These are phyloP conservation scores for Strix occidentalis DNA, from an alignment of 2,797 vertebrate species.

Conservation along the genomic window DNA sequence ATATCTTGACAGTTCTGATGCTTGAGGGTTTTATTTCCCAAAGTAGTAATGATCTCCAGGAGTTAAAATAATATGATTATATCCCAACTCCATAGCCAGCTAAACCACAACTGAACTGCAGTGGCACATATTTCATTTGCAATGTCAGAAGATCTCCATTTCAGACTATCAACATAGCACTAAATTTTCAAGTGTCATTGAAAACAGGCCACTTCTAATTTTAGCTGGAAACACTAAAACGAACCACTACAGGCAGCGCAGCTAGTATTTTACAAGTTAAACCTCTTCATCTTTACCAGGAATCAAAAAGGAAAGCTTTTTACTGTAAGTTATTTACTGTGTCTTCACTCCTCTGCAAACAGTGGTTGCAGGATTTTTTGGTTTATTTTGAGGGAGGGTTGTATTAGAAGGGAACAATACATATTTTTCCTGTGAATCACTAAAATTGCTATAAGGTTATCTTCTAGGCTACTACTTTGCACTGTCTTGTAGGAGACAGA, in stretches of 20 bases:
- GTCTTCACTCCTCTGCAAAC: neutral
- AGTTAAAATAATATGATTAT: slow-evolving; percentile 79
- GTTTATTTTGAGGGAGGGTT: neutral
- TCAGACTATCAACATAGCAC: slow-evolving; percentile 67
- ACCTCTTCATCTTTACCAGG: slow-evolving; percentile 36
- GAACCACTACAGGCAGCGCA: neutral
- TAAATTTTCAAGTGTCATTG: slow-evolving; percentile 74
- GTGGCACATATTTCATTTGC: slow-evolving; percentile 66
- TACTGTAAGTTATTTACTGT: neutral
- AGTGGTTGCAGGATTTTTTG: neutral
- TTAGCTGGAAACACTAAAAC: slow-evolving; percentile 42
- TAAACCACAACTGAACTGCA: slow-evolving; percentile 72
- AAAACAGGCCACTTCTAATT: slow-evolving; percentile 68
- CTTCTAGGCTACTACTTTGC: neutral
- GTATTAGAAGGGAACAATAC: neutral
- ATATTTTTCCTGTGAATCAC: neutral
- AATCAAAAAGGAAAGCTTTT: slow-evolving; percentile 12
- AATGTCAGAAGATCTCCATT: slow-evolving; percentile 72
- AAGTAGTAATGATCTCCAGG: slow-evolving; percentile 72
- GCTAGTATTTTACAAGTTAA: slow-evolving; percentile 50
- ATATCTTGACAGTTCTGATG: slow-evolving; percentile 63
- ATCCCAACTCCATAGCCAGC: slow-evolving; percentile 61
- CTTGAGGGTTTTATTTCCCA: slow-evolving; percentile 60
- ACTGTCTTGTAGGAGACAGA: neutral
- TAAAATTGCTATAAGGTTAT: neutral